A percentile compares a stretch with the other conserved stretches of the same genome.
phyloP scores from a whole-genome alignment of 1,140 invertebrate species.

The Neodiprion pinetum region DNA sequence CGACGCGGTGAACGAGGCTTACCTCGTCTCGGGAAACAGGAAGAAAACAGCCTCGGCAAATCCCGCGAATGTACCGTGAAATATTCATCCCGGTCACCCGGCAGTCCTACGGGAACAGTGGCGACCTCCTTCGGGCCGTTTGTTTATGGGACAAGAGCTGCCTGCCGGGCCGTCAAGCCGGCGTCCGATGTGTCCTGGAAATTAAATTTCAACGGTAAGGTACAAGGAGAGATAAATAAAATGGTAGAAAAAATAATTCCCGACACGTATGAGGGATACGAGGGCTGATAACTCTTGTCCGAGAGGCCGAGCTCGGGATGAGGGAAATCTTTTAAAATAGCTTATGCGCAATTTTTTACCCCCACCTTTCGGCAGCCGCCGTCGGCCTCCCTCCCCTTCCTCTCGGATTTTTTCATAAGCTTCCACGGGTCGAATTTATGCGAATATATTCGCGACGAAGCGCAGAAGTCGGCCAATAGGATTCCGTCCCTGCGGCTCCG shows the following conservation, averaged over 20 bases:
- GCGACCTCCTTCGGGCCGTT: not conserved
- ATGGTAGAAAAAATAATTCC: not conserved
- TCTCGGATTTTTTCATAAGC: conserved; percentile 25
- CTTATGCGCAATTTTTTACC: not conserved
- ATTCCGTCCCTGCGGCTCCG: conserved; percentile 23
- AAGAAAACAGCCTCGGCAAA: too few species aligned
- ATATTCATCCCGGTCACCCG: too few species aligned
- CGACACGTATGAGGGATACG: not conserved
- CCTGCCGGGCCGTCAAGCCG: not conserved
- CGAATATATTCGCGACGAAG: conserved; percentile 33
- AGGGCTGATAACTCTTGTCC: conserved; percentile 10
- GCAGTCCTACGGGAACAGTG: conserved; percentile 1
- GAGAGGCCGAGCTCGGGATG: not conserved
- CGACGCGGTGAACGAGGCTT: too few species aligned
- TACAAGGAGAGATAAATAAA: too few species aligned
- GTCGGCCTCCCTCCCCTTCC: not conserved
- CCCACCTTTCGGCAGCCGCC: not conserved
- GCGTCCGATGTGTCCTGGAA: not conserved
- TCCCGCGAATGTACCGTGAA: too few species aligned
- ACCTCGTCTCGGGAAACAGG: too few species aligned
- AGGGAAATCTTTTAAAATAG: not conserved
- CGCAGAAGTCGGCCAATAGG: conserved; percentile 31
- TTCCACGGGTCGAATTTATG: conserved; percentile 50
- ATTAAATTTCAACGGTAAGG: conserved; percentile 7
- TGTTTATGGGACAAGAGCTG: not conserved